A percentile compares a stretch with the other conserved stretches of the same genome.
Evolutionary conservation across 2,113 vertebrate species (phyloP).

Genomic region (Oceanodroma tethys): DNA sequence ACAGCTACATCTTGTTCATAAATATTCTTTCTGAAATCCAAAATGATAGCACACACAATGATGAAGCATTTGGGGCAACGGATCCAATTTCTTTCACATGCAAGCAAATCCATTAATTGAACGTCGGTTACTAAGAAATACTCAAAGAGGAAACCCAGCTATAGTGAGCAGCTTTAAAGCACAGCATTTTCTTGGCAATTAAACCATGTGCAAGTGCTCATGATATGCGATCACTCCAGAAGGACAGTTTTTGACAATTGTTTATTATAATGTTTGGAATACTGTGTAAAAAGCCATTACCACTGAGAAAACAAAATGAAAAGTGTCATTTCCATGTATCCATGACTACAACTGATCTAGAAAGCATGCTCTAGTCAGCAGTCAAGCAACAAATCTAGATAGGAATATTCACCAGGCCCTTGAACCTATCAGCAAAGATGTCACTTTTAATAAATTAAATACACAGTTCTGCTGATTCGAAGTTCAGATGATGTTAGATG

Average conservation of each 20-base stretch:
- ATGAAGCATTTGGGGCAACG: not conserved
- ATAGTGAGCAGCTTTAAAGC: not conserved
- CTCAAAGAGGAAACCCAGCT: not conserved
- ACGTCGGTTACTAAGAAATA: not conserved
- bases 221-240: fast-evolving
- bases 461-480: not conserved
- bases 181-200: not conserved
- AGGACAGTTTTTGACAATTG: not conserved
- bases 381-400: not conserved
- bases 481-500: not conserved
- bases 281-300: not conserved
- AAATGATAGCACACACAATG: fast-evolving
- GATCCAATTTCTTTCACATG: fast-evolving
- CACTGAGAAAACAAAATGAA: not conserved
- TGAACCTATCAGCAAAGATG: not conserved
- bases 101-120: not conserved
- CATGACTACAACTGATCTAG: conserved; percentile 38
- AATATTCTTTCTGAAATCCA: not conserved
- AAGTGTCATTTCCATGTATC: conserved; percentile 26
- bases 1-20: not conserved
- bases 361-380: not conserved
- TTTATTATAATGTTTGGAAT: not conserved
- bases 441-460: not conserved
- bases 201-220: fast-evolving
- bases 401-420: not conserved